A percentile compares a stretch with the other conserved stretches of the same genome.
These are phyloP conservation scores for Ctenodactylus gundi DNA, from an alignment of 2,113 vertebrate species.

Conservation along the genomic window DNA sequence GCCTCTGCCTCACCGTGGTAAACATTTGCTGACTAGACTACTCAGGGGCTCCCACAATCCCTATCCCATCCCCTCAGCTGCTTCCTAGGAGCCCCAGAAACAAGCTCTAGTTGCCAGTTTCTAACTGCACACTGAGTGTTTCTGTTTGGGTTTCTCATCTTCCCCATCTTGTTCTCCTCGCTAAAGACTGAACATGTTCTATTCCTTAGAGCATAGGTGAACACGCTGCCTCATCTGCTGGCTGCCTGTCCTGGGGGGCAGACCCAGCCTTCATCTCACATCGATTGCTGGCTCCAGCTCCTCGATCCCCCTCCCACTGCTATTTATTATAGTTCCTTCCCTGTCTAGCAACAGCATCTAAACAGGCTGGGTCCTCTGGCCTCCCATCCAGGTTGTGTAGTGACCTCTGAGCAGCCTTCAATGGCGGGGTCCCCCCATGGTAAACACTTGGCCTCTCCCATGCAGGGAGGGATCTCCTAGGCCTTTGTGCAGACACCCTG, in stretches of 20 bases:
- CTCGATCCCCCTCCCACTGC: background rate
- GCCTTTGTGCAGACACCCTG: background rate
- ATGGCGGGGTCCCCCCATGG: too few relatives aligned
- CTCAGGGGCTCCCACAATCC: background rate
- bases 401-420: background rate
- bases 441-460: background rate
- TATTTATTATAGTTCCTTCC: background rate
- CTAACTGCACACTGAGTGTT: background rate
- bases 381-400: too few relatives aligned
- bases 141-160: background rate
- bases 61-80: background rate
- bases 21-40: background rate
- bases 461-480: background rate
- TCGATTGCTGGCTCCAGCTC: accelerated
- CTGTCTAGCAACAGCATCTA: background rate
- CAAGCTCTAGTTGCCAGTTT: background rate
- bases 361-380: background rate
- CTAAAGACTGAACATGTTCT: background rate
- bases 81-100: background rate
- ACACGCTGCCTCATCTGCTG: too few relatives aligned
- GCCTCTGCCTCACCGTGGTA: background rate
- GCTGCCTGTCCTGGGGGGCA: background rate
- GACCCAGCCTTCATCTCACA: background rate
- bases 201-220: background rate
- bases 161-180: background rate